Evolutionary conservation across 2,113 vertebrate genomes (phyloP), one percentile per base, ranked within the genome.

Genomic region (Ageneiosus marmoratus): DNA sequence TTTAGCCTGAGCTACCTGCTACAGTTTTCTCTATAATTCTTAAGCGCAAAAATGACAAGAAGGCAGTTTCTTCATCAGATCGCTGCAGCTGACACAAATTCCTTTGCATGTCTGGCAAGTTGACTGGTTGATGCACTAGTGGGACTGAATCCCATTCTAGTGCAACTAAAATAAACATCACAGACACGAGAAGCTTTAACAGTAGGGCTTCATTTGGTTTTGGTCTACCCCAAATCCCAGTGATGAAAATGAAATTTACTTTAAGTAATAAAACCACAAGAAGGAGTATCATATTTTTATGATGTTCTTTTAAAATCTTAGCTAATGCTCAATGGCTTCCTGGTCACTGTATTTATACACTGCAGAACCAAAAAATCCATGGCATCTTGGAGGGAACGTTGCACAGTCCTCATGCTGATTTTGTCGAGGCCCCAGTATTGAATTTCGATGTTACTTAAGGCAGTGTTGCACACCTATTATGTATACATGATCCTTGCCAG

Each of bases 21-120:
- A 51, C 62, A 48, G n/a, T 48, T 34, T 78, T 24, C 46, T 44
- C 18, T n/a, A 20, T 50, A 37, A 1, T 37, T 51, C 15, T 55
- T 37, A 11, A 18, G 8, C 10, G 2, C 56, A 53, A 46, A n/a
- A 32, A 20, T 7, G 70, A 62, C 27, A 55, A 34, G 16, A 32
- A 74, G 46, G 7, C 44, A 11, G 2, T 51, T 74, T 62, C 67
- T 74, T n/a, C 70, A 62, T 69, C 46, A 80, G 29, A 69, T 51
- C 3, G 4, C 62, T 53, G 46, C 46, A 50, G 58, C 27, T 2
- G 41, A 22, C n/a, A 15, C 18, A 34, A 70, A 13, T 70, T 44
- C 22, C 20, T 44, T 24, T 70, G 41, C 67, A 70, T 12, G 10
- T 24, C 65, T 4, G 34, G 65, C 65, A 41, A 18, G 29, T 65